Evolutionary conservation across 1,140 invertebrate genomes (phyloP).

Genomic region (Piezodorus guildinii): DNA sequence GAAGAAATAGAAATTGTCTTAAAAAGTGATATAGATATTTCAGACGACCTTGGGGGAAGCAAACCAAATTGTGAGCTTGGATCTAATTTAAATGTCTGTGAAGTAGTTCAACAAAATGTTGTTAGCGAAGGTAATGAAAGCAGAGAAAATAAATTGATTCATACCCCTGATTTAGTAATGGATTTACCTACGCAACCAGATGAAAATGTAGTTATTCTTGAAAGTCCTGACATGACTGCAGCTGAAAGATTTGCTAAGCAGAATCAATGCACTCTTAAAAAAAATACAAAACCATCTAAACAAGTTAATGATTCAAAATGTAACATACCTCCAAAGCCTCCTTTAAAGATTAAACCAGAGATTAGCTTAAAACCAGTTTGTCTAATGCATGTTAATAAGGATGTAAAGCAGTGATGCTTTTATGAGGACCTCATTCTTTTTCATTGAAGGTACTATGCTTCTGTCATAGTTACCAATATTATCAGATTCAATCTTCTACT

Average conservation of each 20-base stretch:
- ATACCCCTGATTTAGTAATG: conserved; percentile 80
- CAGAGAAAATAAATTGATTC: conserved; percentile 28
- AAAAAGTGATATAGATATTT: no score
- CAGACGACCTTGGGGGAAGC: background rate
- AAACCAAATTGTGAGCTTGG: background rate
- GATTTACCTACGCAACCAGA: conserved; percentile 51
- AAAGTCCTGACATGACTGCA: conserved; percentile 57
- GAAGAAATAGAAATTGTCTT: no score
- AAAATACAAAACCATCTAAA: conserved; percentile 44
- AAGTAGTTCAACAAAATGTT: background rate
- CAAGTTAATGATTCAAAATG: conserved; percentile 21
- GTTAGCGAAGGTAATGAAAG: background rate
- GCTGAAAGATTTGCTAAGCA: conserved; percentile 63
- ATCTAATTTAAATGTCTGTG: background rate
- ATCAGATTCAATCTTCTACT: no score
- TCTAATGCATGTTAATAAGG: background rate
- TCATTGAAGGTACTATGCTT: no score
- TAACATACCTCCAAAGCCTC: conserved; percentile 46
- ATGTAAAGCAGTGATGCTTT: background rate
- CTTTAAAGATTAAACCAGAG: conserved; percentile 59
- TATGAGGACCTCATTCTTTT: no score
- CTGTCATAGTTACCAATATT: no score
- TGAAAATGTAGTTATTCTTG: conserved; percentile 31
- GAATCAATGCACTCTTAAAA: conserved; percentile 72
- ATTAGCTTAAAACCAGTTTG: conserved; percentile 53